Conservation (phyloP, 1,140 invertebrate species). For the Trichoplusia ni region DNA sequence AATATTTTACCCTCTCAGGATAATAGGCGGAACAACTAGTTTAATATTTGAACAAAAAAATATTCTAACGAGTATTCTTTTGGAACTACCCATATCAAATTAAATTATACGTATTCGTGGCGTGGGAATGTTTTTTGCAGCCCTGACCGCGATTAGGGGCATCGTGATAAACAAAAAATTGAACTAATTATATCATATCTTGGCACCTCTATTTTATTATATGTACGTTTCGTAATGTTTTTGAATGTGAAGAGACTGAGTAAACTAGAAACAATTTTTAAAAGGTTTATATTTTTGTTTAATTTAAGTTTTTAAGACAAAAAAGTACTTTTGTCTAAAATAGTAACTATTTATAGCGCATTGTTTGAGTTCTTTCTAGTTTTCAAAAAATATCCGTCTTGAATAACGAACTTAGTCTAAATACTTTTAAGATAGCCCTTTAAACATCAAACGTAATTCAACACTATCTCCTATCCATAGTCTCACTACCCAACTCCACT, state of each 20-base stretch:
- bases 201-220: background rate
- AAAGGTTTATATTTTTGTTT: too few species aligned
- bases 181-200: constrained; percentile 23
- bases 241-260: too few species aligned
- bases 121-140: constrained; percentile 54
- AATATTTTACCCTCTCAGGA: constrained; percentile 2
- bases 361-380: too few species aligned
- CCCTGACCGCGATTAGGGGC: constrained; percentile 22
- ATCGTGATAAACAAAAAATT: constrained; percentile 16
- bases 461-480: too few species aligned
- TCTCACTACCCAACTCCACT: background rate
- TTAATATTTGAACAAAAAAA: constrained; percentile 9
- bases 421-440: too few species aligned
- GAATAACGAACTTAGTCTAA: too few species aligned
- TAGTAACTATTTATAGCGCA: too few species aligned
- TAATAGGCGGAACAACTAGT: constrained; percentile 29
- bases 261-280: too few species aligned
- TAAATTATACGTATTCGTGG: constrained; percentile 61
- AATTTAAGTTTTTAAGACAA: too few species aligned
- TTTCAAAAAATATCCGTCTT: too few species aligned
- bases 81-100: constrained; percentile 53
- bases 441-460: too few species aligned
- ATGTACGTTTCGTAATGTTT: background rate
- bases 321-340: too few species aligned
- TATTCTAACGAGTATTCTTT: constrained; percentile 35